These are phyloP conservation scores for Actinostola sp. DNA, from an alignment of 92 coral and sea anemone genomes.

Conservation along the genomic window DNA sequence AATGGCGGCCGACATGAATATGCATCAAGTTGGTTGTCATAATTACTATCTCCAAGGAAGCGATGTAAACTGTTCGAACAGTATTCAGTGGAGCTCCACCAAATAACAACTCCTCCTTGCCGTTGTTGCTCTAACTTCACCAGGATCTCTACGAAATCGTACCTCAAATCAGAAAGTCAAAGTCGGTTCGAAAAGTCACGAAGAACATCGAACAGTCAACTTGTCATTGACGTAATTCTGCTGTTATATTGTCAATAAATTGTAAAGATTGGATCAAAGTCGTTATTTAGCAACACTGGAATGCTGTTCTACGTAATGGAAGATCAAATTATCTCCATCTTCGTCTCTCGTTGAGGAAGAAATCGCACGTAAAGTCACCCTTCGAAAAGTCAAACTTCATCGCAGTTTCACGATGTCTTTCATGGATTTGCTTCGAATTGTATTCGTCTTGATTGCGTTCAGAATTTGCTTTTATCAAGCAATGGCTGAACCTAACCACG, in stretches of 20 bases:
- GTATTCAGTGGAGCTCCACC: not conserved
- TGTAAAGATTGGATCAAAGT: slow-evolving; percentile 21
- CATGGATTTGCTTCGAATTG: no score
- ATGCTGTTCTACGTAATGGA: slow-evolving; percentile 15
- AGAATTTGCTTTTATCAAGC: slow-evolving; percentile 6
- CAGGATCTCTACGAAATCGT: not conserved
- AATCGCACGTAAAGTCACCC: no score
- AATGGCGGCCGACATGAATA: no score
- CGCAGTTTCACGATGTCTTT: no score
- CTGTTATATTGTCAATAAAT: slow-evolving; percentile 1
- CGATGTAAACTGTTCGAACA: no score
- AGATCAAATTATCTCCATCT: not conserved
- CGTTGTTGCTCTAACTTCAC: not conserved
- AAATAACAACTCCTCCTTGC: not conserved
- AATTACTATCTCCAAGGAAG: no score
- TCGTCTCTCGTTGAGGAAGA: not conserved
- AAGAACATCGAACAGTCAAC: no score
- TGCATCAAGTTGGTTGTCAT: no score
- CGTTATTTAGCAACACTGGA: slow-evolving; percentile 31
- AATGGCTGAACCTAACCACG: slow-evolving; percentile 50
- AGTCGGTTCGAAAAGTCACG: not conserved
- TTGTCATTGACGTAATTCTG: slow-evolving; percentile 25
- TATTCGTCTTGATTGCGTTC: not conserved
- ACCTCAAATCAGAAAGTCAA: not conserved
- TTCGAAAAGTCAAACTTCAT: no score